Conservation (phyloP, 2,888 invertebrate species). For the Hyles lineata region DNA sequence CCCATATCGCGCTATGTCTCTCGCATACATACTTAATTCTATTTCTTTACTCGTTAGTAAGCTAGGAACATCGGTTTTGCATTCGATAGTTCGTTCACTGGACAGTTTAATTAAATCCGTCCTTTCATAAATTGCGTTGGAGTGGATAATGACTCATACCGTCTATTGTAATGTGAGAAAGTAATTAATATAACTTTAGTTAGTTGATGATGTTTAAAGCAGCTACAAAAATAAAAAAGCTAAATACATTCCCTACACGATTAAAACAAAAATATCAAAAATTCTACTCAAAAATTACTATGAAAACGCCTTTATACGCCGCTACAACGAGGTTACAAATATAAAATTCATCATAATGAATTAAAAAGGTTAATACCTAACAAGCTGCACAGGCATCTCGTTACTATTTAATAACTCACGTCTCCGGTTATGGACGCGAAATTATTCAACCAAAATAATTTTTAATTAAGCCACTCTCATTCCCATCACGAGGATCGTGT, state of each 20-base stretch:
- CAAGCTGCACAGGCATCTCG: background rate
- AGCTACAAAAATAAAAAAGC: no score
- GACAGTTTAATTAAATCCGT: background rate
- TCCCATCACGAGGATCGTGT: slow-evolving; percentile 60
- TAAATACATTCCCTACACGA: no score
- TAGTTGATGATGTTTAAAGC: no score
- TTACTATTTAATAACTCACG: slow-evolving; percentile 7
- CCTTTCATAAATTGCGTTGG: background rate
- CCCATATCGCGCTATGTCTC: slow-evolving; percentile 25
- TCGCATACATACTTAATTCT: slow-evolving; percentile 39
- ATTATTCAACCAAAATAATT: slow-evolving; percentile 41
- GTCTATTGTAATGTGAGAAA: no score
- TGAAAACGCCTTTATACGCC: no score
- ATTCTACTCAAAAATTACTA: no score
- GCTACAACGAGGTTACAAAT: background rate
- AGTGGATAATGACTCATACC: background rate
- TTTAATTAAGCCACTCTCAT: slow-evolving; percentile 62
- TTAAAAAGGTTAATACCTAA: background rate
- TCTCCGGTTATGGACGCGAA: background rate
- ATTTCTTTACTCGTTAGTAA: slow-evolving; percentile 30
- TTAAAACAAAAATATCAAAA: no score
- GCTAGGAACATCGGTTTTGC: background rate
- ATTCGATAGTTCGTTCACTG: slow-evolving; percentile 1
- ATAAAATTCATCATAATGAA: background rate
- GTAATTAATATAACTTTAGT: no score